Conservation (phyloP, 35 echinoderm and acorn worm genomes). For the Eucidaris tribuloides region DNA sequence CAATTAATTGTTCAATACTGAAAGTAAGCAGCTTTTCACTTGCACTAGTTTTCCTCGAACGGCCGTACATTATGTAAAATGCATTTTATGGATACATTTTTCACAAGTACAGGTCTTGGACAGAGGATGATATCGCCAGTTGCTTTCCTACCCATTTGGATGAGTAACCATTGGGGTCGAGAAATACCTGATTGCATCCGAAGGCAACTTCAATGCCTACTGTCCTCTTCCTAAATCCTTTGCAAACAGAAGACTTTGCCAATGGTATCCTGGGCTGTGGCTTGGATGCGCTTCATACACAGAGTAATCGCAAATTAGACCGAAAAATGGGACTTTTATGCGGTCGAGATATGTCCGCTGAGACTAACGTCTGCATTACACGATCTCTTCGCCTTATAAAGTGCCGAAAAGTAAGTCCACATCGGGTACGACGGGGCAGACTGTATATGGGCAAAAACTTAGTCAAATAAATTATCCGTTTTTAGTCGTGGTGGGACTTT, state of each 20-base stretch:
- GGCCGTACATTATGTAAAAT: background rate
- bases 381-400: no score
- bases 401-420: no score
- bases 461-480: no score
- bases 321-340: no score
- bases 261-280: slow-evolving; percentile 88
- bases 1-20: background rate
- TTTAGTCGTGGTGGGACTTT: no score
- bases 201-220: slow-evolving; percentile 28
- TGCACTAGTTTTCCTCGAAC: background rate
- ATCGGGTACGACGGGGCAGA: no score
- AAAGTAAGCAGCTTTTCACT: no score
- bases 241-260: slow-evolving; percentile 79
- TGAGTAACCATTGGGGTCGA: slow-evolving; percentile 70
- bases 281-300: slow-evolving; percentile 74
- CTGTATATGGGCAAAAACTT: no score
- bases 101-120: slow-evolving; percentile 61
- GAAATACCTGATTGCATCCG: slow-evolving; percentile 72
- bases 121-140: slow-evolving; percentile 16
- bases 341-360: no score
- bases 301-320: no score
- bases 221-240: slow-evolving; percentile 81
- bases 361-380: no score
- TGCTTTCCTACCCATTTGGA: slow-evolving; percentile 28
- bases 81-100: no score